A percentile compares a stretch with the other conserved stretches of the same genome.
Evolutionary conservation across 2,888 invertebrate species (phyloP).

Genomic region (Spisula subtruncata): DNA sequence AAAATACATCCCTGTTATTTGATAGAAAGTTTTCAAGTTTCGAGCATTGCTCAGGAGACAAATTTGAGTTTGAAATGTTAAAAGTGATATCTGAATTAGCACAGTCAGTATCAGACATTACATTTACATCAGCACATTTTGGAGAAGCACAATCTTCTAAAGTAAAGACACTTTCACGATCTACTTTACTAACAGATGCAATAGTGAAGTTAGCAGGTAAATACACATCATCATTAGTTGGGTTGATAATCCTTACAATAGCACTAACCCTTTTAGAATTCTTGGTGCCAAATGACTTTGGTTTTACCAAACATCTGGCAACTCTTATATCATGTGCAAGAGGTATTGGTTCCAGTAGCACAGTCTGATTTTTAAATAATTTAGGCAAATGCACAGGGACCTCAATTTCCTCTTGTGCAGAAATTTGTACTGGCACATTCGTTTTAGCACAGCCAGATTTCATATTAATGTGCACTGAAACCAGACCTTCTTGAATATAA

Average conservation of each 20-base stretch:
- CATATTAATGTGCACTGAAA: neutral
- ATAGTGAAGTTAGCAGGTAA: constrained; percentile 47
- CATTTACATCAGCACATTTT: constrained; percentile 26
- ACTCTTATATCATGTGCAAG: neutral
- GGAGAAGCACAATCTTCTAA: constrained; percentile 18
- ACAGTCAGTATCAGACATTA: neutral
- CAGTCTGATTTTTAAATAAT: constrained; percentile 28
- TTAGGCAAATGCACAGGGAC: constrained; percentile 28
- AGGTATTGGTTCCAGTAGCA: constrained; percentile 35
- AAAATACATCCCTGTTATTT: constrained; percentile 54
- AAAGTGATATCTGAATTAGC: neutral
- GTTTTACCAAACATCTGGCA: constrained; percentile 37
- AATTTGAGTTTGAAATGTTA: constrained; percentile 53
- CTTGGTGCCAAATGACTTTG: neutral
- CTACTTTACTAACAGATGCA: constrained; percentile 42
- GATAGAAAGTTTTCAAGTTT: constrained; percentile 40
- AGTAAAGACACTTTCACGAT: constrained; percentile 10
- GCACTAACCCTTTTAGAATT: neutral
- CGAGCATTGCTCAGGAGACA: constrained; percentile 42
- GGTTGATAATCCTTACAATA: constrained; percentile 20
- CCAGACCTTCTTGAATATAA: constrained; percentile 33
- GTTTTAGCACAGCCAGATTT: constrained; percentile 52
- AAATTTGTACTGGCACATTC: constrained; percentile 9
- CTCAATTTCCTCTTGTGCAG: constrained; percentile 37
- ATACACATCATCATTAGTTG: constrained; percentile 28